Percentiles rank a stretch among this genome's conserved stretches.
phyloP scores from a whole-genome alignment of 2,797 vertebrate genomes.

The Rhadinocentrus ornatus region DNA sequence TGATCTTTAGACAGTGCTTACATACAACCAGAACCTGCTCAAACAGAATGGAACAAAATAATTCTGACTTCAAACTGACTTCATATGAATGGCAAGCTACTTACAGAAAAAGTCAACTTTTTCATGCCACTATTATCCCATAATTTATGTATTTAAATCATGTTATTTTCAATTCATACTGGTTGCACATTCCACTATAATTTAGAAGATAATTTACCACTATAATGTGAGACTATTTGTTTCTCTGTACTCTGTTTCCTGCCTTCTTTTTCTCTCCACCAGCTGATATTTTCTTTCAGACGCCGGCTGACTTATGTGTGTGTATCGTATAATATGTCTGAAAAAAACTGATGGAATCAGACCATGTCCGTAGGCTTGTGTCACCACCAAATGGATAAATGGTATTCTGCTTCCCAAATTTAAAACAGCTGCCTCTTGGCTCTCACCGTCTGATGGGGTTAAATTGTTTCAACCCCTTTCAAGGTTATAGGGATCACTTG shows the following conservation, averaged over 20 bases:
- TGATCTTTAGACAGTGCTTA: neutral
- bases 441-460: slow-evolving; percentile 56
- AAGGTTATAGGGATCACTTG: slow-evolving; percentile 58
- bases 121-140: neutral
- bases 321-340: slow-evolving; percentile 24
- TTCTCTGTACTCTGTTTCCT: neutral
- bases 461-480: slow-evolving; percentile 59
- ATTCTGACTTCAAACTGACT: neutral
- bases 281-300: slow-evolving; percentile 30
- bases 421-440: slow-evolving; percentile 61
- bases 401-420: slow-evolving; percentile 47
- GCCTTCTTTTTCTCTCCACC: slow-evolving; percentile 9
- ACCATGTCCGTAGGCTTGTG: slow-evolving; percentile 51
- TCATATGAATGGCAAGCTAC: neutral
- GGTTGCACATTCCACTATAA: neutral
- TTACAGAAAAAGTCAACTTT: neutral
- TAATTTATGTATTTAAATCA: neutral
- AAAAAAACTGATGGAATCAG: slow-evolving; percentile 53
- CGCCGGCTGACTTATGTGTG: neutral
- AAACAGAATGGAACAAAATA: neutral
- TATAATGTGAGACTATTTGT: neutral
- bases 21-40: neutral
- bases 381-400: slow-evolving; percentile 44
- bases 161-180: neutral
- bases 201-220: neutral